Conservation (phyloP, 53 echinoderm and acorn worm species). For the Paracentrotus lividus region DNA sequence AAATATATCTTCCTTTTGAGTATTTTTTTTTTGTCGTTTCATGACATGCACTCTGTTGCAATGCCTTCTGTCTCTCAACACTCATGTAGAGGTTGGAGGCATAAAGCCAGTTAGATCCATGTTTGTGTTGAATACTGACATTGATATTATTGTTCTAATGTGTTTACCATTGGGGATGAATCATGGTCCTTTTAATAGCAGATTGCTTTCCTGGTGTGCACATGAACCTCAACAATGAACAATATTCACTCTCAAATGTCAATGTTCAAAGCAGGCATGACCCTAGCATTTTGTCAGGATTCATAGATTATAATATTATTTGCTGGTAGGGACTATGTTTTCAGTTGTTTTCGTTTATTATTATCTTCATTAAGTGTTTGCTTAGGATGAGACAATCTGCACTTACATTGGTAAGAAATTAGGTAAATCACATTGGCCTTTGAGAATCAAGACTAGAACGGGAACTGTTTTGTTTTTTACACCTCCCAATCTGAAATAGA, state of each 20-base stretch:
- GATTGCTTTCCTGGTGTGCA: neutral
- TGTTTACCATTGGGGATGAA: conserved; percentile 20
- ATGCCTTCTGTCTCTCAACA: neutral
- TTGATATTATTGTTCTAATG: neutral
- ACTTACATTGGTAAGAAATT: too few relatives aligned
- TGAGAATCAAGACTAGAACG: neutral
- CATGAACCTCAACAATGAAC: neutral
- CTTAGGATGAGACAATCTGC: too few relatives aligned
- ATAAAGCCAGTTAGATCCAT: neutral
- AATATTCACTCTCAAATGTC: conserved; percentile 7
- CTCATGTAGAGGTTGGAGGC: neutral
- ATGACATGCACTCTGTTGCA: neutral
- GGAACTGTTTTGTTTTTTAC: neutral
- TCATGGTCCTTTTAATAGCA: conserved; percentile 8
- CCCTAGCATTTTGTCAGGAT: neutral
- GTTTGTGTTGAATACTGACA: neutral
- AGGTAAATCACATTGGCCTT: neutral
- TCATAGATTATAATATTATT: too few relatives aligned
- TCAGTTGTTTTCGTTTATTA: too few relatives aligned
- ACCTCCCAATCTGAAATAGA: neutral
- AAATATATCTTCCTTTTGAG: neutral
- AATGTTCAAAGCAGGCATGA: neutral
- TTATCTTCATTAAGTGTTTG: too few relatives aligned
- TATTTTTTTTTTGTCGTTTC: neutral
- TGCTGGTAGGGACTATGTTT: too few relatives aligned